Evolutionary conservation across 2,113 vertebrate species (phyloP).

Genomic region (Callocephalon fimbriatum): DNA sequence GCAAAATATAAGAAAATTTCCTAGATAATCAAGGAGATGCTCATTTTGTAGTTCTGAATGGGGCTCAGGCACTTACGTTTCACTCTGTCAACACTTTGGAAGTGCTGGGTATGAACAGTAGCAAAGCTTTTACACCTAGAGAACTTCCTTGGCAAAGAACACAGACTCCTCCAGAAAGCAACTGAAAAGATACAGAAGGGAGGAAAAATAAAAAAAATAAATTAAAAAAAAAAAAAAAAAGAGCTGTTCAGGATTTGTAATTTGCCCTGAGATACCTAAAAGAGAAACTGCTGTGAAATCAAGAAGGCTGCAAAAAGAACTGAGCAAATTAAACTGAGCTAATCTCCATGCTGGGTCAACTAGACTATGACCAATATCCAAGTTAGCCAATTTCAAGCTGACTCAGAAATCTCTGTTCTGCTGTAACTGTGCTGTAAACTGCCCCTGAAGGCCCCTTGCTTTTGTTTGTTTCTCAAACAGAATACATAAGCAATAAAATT

Average conservation of each 20-base stretch:
- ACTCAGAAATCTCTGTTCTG: background rate
- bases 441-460: background rate
- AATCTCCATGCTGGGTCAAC: slow-evolving; percentile 1
- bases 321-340: background rate
- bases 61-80: background rate
- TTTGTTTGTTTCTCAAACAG: background rate
- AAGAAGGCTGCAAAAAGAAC: background rate
- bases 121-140: slow-evolving; percentile 44
- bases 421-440: background rate
- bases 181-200: background rate
- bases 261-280: background rate
- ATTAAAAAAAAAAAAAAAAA: background rate
- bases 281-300: background rate
- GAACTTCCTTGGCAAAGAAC: background rate
- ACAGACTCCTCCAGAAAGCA: background rate
- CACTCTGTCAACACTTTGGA: slow-evolving; percentile 27
- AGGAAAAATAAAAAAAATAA: background rate
- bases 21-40: background rate
- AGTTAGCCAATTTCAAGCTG: background rate
- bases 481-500: background rate
- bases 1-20: background rate
- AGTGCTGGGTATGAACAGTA: background rate
- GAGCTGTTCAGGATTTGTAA: background rate
- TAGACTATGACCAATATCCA: background rate
- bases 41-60: slow-evolving; percentile 18